These are phyloP conservation scores for Cartodere bifasciata DNA, from an alignment of 2,888 invertebrate species.

Conservation along the genomic window DNA sequence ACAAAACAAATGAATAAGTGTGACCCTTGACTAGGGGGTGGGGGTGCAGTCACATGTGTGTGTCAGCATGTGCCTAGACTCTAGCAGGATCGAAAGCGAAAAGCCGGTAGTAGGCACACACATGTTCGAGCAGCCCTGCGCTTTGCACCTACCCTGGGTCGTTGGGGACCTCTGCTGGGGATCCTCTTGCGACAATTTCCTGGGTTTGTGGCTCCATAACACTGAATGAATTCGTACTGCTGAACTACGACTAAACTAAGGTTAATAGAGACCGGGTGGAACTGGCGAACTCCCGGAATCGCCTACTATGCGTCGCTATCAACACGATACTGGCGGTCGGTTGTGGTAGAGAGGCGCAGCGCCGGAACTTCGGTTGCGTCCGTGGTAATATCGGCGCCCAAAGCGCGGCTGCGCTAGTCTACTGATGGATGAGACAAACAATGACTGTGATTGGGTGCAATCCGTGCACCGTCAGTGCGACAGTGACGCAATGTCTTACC, in stretches of 20 bases:
- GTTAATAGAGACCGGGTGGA: slow-evolving; percentile 39
- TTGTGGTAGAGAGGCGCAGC: slow-evolving; percentile 26
- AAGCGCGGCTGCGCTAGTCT: slow-evolving; percentile 24
- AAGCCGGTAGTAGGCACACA: slow-evolving; percentile 2
- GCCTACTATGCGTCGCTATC: slow-evolving; percentile 50
- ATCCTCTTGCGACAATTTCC: slow-evolving; percentile 62
- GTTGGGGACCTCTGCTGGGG: slow-evolving; percentile 85
- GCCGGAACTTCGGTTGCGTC: slow-evolving; percentile 29
- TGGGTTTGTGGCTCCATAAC: slow-evolving; percentile 65
- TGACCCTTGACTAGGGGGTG: not conserved
- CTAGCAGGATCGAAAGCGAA: slow-evolving; percentile 6
- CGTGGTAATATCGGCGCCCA: slow-evolving; percentile 28
- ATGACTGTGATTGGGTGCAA: slow-evolving; percentile 37
- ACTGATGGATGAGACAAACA: slow-evolving; percentile 31
- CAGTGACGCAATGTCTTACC: slow-evolving; percentile 24
- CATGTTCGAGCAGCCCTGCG: slow-evolving; percentile 6
- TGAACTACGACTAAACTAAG: slow-evolving; percentile 48
- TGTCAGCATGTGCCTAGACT: slow-evolving; percentile 14
- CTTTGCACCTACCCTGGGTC: slow-evolving; percentile 70
- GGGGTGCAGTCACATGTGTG: slow-evolving; percentile 13
- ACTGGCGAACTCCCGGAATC: slow-evolving; percentile 48
- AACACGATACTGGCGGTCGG: slow-evolving; percentile 46
- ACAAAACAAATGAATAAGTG: slow-evolving; percentile 40
- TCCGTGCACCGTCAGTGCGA: slow-evolving; percentile 34
- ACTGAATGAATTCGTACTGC: slow-evolving; percentile 18